Percentiles rank a stretch among this genome's conserved stretches.
Evolutionary conservation across 2,113 vertebrate genomes (phyloP).

Genomic region (Gasterosteus aculeatus): DNA sequence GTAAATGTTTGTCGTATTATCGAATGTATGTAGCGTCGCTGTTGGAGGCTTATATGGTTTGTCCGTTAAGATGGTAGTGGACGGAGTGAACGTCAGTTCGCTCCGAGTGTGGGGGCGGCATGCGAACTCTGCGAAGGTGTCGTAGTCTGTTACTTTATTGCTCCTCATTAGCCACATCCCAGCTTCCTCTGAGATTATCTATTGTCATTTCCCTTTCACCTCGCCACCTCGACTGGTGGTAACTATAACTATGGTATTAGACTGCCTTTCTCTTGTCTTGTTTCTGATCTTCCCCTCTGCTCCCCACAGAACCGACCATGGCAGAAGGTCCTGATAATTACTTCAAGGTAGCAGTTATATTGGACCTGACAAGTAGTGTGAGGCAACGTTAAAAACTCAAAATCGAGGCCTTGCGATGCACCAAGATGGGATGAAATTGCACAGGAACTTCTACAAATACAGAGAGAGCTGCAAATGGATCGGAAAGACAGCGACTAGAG

Average conservation of each 20-base stretch:
- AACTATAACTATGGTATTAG: neutral
- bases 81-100: neutral
- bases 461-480: neutral
- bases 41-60: neutral
- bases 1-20: too few relatives aligned
- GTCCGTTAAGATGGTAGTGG: neutral
- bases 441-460: too few relatives aligned
- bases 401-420: too few relatives aligned
- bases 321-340: constrained; percentile 57
- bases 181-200: neutral
- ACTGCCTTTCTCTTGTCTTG: neutral
- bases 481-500: neutral
- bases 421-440: too few relatives aligned
- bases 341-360: constrained; percentile 55
- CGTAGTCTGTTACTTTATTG: neutral
- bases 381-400: constrained; percentile 29
- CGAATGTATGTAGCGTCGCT: neutral
- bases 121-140: neutral
- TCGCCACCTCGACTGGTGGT: neutral
- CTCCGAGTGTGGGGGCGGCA: neutral
- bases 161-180: neutral
- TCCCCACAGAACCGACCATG: neutral
- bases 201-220: neutral
- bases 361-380: constrained; percentile 53
- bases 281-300: neutral